A percentile compares a stretch with the other conserved stretches of the same genome.
Conservation (phyloP, 2,113 vertebrate genomes). For the Taxidea taxus region DNA sequence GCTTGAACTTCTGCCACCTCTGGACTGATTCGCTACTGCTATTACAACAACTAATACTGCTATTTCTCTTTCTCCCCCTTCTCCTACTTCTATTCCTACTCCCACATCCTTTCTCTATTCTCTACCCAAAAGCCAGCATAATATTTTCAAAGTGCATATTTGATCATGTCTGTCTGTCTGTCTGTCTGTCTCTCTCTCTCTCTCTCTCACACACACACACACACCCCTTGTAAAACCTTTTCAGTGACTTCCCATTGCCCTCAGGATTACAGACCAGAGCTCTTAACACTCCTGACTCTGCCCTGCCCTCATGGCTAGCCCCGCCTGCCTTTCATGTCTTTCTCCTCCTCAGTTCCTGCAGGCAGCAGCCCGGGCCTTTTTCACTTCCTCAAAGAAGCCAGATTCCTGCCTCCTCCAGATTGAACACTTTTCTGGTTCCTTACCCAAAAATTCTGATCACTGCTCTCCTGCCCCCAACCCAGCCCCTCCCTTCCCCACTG, state of each 20-base stretch:
- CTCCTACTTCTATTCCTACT: rapidly evolving
- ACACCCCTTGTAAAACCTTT: not conserved
- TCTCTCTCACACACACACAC: not conserved
- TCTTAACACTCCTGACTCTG: not conserved
- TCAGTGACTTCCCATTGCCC: not conserved
- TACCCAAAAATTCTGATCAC: not conserved
- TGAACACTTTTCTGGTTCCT: not conserved
- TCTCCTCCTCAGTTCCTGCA: not conserved
- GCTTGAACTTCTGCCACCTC: not conserved
- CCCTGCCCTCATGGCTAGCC: not conserved
- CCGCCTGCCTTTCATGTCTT: not conserved
- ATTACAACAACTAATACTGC: not conserved
- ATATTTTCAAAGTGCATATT: conserved; percentile 1
- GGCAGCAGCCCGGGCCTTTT: not conserved
- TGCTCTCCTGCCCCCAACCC: not conserved
- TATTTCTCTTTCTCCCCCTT: not conserved
- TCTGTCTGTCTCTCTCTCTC: not conserved
- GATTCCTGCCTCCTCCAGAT: not conserved
- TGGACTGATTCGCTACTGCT: not conserved
- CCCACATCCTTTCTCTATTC: not conserved
- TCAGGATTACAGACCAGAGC: conserved; percentile 4
- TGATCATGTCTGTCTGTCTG: not conserved
- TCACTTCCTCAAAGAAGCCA: conserved; percentile 24
- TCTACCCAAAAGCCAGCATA: not conserved
- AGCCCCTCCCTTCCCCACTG: not conserved